These are phyloP conservation scores for Brachyrhaphis roseni DNA, from an alignment of 2,797 vertebrate species.

Conservation along the genomic window DNA sequence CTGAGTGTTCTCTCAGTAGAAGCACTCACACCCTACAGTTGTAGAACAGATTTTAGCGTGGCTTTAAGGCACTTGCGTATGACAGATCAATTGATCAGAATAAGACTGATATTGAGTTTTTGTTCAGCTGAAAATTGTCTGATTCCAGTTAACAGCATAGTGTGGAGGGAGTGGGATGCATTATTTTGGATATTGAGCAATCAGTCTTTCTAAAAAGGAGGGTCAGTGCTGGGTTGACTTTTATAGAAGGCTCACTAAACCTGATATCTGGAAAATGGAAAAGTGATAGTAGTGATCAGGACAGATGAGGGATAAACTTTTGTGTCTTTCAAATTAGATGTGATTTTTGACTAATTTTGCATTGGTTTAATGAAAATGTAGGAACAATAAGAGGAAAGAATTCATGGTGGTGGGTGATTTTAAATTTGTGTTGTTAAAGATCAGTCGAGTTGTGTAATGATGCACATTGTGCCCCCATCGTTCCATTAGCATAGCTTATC, in stretches of 20 bases:
- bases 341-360: conserved; percentile 11
- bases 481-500: neutral
- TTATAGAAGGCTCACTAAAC: neutral
- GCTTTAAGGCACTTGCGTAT: neutral
- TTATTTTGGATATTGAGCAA: neutral
- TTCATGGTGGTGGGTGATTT: neutral
- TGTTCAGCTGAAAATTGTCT: neutral
- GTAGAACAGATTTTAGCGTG: neutral
- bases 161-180: neutral
- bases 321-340: too few species aligned
- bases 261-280: neutral
- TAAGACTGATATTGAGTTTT: neutral
- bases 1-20: neutral
- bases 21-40: neutral
- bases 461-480: neutral
- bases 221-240: neutral
- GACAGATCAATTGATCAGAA: neutral
- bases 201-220: neutral
- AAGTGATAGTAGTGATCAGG: neutral
- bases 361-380: conserved; percentile 13
- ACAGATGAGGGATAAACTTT: conserved; percentile 18
- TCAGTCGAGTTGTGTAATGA: neutral
- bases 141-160: neutral
- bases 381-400: neutral
- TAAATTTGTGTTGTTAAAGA: neutral